Conservation (phyloP, 1,140 invertebrate genomes). For the Agrilus planipennis region DNA sequence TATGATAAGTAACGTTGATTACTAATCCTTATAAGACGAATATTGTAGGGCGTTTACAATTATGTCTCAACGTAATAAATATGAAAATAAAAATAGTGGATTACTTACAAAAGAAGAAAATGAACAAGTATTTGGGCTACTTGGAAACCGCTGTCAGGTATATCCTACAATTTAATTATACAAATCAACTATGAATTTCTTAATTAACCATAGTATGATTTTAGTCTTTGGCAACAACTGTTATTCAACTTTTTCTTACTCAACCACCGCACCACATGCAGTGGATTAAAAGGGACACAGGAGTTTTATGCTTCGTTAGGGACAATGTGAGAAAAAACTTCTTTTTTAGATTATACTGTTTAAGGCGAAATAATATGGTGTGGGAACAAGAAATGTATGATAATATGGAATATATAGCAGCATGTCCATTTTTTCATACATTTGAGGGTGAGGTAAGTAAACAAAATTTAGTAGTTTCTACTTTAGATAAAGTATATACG, state of each 20-base stretch:
- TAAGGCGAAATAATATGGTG: constrained; percentile 58
- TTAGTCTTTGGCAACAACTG: constrained; percentile 75
- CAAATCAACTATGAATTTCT: constrained; percentile 18
- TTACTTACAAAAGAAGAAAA: constrained; percentile 73
- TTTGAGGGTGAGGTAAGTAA: constrained; percentile 82
- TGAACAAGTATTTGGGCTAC: constrained; percentile 63
- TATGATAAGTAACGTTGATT: not conserved
- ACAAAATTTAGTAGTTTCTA: not conserved
- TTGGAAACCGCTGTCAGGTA: constrained; percentile 77
- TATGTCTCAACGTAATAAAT: too few species aligned
- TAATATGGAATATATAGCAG: constrained; percentile 77
- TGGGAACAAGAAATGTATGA: constrained; percentile 95
- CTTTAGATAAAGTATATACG: constrained; percentile 7
- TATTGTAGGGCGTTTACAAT: too few species aligned
- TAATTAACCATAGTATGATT: constrained; percentile 18
- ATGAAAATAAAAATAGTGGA: constrained; percentile 24
- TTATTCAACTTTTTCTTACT: constrained; percentile 80
- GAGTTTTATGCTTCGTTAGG: constrained; percentile 86
- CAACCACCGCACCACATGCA: constrained; percentile 64
- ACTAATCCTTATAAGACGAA: not conserved
- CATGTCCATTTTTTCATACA: constrained; percentile 72
- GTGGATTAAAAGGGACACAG: constrained; percentile 79
- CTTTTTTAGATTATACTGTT: constrained; percentile 80
- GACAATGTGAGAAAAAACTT: constrained; percentile 82
- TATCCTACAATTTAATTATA: constrained; percentile 33